phyloP scores from a whole-genome alignment of 1,140 invertebrate species.

The Brachionus koreanus region DNA sequence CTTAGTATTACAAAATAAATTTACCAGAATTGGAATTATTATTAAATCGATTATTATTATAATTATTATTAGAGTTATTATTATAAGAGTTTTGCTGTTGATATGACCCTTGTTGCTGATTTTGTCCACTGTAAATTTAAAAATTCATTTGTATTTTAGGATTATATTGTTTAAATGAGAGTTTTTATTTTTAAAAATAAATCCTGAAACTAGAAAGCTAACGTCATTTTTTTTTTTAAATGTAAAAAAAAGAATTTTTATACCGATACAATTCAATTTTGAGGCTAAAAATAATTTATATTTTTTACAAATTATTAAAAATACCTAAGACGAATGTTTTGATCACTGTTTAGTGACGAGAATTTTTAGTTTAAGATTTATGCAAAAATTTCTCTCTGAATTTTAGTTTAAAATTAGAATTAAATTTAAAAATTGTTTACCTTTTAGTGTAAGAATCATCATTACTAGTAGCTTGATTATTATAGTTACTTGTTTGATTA shows the following conservation, averaged over 20 bases:
- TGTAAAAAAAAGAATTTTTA: slow-evolving; percentile 13
- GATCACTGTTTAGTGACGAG: background rate
- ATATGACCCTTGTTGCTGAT: slow-evolving; percentile 23
- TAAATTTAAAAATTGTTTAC: slow-evolving; percentile 5
- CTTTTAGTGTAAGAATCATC: background rate
- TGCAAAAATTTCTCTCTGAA: background rate
- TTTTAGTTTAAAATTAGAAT: background rate
- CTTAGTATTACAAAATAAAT: slow-evolving; percentile 35
- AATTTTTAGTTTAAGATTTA: slow-evolving; percentile 18
- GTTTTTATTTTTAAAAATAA: background rate
- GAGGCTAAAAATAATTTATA: slow-evolving; percentile 15
- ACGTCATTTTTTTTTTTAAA: background rate
- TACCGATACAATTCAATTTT: slow-evolving; percentile 18
- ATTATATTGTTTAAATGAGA: background rate
- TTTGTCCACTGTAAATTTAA: slow-evolving; percentile 40
- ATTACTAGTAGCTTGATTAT: background rate
- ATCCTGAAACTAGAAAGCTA: slow-evolving; percentile 17
- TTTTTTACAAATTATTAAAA: background rate
- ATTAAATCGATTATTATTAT: slow-evolving; percentile 29
- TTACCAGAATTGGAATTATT: slow-evolving; percentile 26
- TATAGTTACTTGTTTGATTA: background rate
- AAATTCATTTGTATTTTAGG: background rate
- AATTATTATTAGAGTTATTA: slow-evolving; percentile 32
- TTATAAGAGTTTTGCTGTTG: slow-evolving; percentile 33
- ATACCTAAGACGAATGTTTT: background rate